Evolutionary conservation across 2,888 invertebrate genomes (phyloP), one percentile per base, ranked within the genome.

Genomic region (Papilio elwesi): DNA sequence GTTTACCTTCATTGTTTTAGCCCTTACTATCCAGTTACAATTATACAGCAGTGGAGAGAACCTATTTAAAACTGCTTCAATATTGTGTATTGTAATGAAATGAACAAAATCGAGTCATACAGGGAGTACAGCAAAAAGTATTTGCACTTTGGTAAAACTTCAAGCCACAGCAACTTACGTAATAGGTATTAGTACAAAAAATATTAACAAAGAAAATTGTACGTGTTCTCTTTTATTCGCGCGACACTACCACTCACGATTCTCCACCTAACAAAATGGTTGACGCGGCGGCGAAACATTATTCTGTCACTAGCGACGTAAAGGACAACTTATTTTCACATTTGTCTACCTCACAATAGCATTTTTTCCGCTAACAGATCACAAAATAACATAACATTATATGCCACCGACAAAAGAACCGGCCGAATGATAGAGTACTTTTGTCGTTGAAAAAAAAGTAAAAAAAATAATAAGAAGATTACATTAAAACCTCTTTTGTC

Each of bases 401-500:
- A 57, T 71, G 48, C 6, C 9, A 64, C 80, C 81, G 81, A 81
- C 83, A 83, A 83, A 83, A 79, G 79, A 75, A 74, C 62, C 77
- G 81, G 77, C 77, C 74, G 77, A 74, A 81, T 79, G 81, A 81
- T 78, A 80, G 74, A 77, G 78, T 74, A 76, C 79, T 75, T 81
- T 81, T 78, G 79, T 78, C 78, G 71, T 52, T 59, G 76, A 75
- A 77, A 71, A 74, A 79, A 78, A 78, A 78, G 82, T 68, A 74
- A 77, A 71, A 74, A 79, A 78, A 78, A 78, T 82, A 70, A 51
- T 57, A 82, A 84, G 83, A 77, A 82, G 87, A 86, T 87, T 87
- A 85, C 70, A 81, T 77, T 80, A 83, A 87, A 87, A 86, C 85
- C 85, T 85, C 85, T 79, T 87, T 90, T 88, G 88, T 89, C 87